phyloP scores from a whole-genome alignment of 1,140 invertebrate genomes.

The Drosophila biarmipes region DNA sequence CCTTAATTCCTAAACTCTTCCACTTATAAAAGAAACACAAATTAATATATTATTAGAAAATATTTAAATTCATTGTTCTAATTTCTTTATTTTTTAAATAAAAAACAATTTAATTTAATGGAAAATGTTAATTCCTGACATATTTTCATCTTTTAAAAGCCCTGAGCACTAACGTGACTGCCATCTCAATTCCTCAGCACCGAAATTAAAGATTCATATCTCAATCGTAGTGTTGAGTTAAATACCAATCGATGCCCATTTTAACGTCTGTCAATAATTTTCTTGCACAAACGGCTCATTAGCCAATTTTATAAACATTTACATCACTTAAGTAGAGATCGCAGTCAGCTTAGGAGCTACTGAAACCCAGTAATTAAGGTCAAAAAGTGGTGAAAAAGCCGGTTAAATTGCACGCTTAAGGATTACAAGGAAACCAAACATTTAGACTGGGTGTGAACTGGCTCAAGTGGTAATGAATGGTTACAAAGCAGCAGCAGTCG shows the following conservation, averaged over 20 bases:
- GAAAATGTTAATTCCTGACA: neutral
- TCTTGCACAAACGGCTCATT: conserved; percentile 6
- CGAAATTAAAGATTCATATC: conserved; percentile 6
- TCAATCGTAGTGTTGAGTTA: conserved; percentile 16
- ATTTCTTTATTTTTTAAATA: no score
- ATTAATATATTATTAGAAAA: no score
- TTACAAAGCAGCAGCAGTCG: neutral
- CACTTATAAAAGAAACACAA: no score
- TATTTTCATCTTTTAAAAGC: neutral
- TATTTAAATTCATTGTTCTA: no score
- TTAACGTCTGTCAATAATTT: conserved; percentile 15
- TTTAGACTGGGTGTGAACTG: conserved; percentile 65
- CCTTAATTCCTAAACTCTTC: no score
- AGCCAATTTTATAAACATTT: conserved; percentile 29
- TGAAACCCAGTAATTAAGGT: conserved; percentile 12
- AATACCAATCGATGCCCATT: neutral
- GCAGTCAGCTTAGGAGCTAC: conserved; percentile 19
- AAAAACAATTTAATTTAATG: no score
- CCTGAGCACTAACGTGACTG: neutral
- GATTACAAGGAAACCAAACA: conserved; percentile 47
- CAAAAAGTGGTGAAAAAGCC: neutral
- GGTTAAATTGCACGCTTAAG: conserved; percentile 53
- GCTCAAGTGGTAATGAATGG: conserved; percentile 41
- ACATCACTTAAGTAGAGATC: conserved; percentile 6
- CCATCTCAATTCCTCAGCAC: neutral